Evolutionary conservation across 2,113 vertebrate species (phyloP), one percentile per base, ranked within the genome.

Genomic region (Sinocyclocheilus anshuiensis): DNA sequence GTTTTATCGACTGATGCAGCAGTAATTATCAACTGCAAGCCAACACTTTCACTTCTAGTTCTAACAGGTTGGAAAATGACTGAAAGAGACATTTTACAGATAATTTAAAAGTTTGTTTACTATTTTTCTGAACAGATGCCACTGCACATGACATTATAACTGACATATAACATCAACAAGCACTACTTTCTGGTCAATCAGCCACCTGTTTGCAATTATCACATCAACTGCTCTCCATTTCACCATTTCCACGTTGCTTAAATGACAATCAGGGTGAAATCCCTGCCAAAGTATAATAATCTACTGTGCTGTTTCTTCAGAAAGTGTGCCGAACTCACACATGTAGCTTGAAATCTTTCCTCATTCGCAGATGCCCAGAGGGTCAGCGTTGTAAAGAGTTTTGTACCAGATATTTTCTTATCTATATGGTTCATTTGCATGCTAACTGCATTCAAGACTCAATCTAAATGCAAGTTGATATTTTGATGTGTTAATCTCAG

Each of bases 171-270:
- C 55, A 63, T 33, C 22, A 45, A 63, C 20, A 80, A 42, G 2
- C 29, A 13, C 57, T 63, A 45, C 22, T 63, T 55, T 78, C 18
- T 59, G 77, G 11, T 45, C 22, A 63, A 63, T 36, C 67, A n/a
- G 33, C 72, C 71, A 63, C 71, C 72, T 75, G 82, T 55, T 61
- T 24, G 13, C 15, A 63, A 84, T 77, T 61, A 57, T 61, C 82
- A 45, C 29, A 11, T 59, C 72, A 59, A 59, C 15, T 15, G 57
- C 16, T 48, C 33, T 63, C n/a, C n/a, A 26, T 63, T 84, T 61
- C 26, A 22, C 22, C 36, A 59, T 48, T 48, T 84, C n/a, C 77
- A 80, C 13, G 6, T 15, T 7, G 5, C 42, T 26, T 76, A 48
- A 76, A 15, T 78, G 77, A 59, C 77, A 71, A 75, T 20, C 71